A percentile compares a stretch with the other conserved stretches of the same genome.
Conservation (phyloP, 2,113 vertebrate genomes). For the Indicator indicator region DNA sequence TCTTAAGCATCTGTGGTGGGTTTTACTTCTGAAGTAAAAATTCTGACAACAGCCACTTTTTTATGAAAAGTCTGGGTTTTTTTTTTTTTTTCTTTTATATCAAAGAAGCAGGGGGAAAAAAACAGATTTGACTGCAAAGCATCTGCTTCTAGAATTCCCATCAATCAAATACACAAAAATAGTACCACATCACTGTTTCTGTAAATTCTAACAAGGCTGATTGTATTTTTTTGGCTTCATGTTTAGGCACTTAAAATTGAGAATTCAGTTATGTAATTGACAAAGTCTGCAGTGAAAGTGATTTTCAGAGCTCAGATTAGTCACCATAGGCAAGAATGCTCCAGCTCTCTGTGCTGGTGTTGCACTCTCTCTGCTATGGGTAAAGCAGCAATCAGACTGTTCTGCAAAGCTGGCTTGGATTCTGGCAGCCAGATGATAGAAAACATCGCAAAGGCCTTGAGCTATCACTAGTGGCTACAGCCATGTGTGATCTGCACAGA, state of each 20-base stretch:
- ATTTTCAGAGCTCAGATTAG: not conserved
- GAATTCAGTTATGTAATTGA: not conserved
- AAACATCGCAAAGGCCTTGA: not conserved
- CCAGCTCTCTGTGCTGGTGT: not conserved
- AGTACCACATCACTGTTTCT: not conserved
- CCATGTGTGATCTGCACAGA: not conserved
- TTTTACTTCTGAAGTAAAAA: not conserved
- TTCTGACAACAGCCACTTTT: not conserved
- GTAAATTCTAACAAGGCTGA: constrained; percentile 13
- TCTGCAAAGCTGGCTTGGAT: not conserved
- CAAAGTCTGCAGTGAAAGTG: not conserved
- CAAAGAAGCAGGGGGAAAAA: not conserved
- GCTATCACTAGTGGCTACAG: not conserved
- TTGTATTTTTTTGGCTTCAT: constrained; percentile 3
- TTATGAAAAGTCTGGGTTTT: not conserved
- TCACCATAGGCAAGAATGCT: not conserved
- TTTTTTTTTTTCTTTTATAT: not conserved
- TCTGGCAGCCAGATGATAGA: not conserved
- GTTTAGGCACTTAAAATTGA: not conserved
- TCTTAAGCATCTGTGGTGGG: not conserved
- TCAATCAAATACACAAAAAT: constrained; percentile 24
- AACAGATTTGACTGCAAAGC: not conserved
- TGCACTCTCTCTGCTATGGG: not conserved
- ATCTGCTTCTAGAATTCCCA: not conserved
- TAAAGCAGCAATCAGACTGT: not conserved